Percentiles rank a stretch among this genome's conserved stretches.
These are phyloP conservation scores for Ptilodon capucinus DNA, from an alignment of 2,888 invertebrate genomes.

Conservation along the genomic window DNA sequence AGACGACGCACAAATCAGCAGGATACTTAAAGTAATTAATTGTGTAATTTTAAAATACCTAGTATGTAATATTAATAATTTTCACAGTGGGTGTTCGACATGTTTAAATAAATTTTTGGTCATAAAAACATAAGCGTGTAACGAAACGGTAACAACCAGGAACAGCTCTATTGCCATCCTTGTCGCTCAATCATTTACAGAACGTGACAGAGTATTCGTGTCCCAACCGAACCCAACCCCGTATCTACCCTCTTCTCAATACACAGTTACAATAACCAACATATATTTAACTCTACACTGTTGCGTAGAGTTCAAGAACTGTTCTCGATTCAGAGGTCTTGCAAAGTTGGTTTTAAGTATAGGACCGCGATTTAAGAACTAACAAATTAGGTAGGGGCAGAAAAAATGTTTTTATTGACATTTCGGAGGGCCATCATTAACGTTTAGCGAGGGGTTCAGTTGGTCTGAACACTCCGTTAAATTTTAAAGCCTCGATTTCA, in stretches of 20 bases:
- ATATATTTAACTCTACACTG: constrained; percentile 35
- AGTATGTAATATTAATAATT: too few relatives aligned
- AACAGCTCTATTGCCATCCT: constrained; percentile 48
- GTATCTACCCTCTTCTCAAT: constrained; percentile 71
- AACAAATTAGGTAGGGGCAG: constrained; percentile 76
- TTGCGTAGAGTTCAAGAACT: not conserved
- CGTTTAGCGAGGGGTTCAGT: constrained; percentile 61
- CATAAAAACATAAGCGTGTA: constrained; percentile 36
- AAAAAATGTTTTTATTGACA: constrained; percentile 78
- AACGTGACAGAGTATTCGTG: constrained; percentile 59
- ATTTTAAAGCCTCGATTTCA: constrained; percentile 64
- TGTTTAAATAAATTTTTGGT: too few relatives aligned
- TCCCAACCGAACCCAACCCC: constrained; percentile 65
- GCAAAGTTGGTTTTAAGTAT: constrained; percentile 39
- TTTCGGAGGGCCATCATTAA: constrained; percentile 76
- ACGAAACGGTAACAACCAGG: constrained; percentile 47
- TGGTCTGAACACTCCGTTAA: constrained; percentile 68
- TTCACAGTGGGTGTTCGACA: too few relatives aligned
- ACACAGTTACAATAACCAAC: constrained; percentile 56
- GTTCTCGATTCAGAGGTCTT: constrained; percentile 16
- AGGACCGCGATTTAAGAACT: constrained; percentile 74
- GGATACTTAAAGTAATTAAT: too few relatives aligned
- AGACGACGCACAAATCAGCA: too few relatives aligned
- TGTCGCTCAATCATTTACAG: constrained; percentile 45
- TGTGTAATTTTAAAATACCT: too few relatives aligned